These are phyloP conservation scores for Sebastes vulpes DNA, from an alignment of 2,797 vertebrate genomes.

Conservation along the genomic window DNA sequence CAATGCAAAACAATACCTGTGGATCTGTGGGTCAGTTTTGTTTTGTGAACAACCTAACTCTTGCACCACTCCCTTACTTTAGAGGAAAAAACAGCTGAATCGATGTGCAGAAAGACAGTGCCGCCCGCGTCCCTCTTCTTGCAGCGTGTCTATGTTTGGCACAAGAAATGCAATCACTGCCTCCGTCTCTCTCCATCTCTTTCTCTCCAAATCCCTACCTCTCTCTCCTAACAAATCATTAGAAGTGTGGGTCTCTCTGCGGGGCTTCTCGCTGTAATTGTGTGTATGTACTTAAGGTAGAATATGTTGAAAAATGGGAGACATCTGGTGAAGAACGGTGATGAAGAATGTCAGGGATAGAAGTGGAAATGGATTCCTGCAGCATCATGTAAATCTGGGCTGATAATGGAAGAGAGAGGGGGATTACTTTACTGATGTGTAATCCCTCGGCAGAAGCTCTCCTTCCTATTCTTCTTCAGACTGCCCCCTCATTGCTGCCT, in stretches of 20 bases:
- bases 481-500: not conserved
- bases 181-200: not conserved
- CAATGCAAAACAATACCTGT: not conserved
- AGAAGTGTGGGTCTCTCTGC: not conserved
- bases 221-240: conserved; percentile 21
- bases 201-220: not conserved
- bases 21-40: not conserved
- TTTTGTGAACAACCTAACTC: not conserved
- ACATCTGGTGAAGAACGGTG: not conserved
- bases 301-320: conserved; percentile 6
- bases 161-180: conserved; percentile 28
- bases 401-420: conserved; percentile 41
- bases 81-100: conserved; percentile 16
- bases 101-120: conserved; percentile 20
- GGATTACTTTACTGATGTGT: conserved; percentile 51
- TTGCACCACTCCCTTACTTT: not conserved
- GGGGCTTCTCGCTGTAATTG: conserved; percentile 30
- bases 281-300: not conserved
- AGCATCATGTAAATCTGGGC: conserved; percentile 43
- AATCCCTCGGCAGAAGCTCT: conserved; percentile 39
- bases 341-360: conserved; percentile 7
- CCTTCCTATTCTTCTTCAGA: conserved; percentile 6
- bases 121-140: not conserved
- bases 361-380: conserved; percentile 26
- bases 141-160: conserved; percentile 9